Conservation (phyloP, 2,113 vertebrate species). For the Etia nguti region DNA sequence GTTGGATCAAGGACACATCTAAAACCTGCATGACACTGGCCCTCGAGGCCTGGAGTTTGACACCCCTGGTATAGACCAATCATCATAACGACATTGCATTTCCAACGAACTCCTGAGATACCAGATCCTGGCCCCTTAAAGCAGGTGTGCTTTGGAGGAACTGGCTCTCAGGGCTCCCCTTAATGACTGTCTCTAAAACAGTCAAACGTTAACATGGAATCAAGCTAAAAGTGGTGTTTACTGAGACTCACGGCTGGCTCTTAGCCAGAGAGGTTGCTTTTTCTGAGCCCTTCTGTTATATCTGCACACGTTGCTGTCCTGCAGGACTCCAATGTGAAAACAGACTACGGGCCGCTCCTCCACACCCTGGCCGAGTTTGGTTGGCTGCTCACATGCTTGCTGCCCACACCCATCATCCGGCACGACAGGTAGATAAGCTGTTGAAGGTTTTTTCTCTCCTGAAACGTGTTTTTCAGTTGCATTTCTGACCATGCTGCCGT, state of each 20-base stretch:
- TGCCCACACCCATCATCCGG: constrained; percentile 89
- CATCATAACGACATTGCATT: neutral
- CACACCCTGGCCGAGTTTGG: constrained; percentile 96
- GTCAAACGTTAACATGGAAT: neutral
- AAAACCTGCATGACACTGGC: too few relatives aligned
- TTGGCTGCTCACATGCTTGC: constrained; percentile 92
- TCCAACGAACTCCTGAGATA: neutral
- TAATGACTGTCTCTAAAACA: neutral
- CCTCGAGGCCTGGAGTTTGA: too few relatives aligned
- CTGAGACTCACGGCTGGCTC: neutral
- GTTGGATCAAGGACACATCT: too few relatives aligned
- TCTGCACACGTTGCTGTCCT: neutral
- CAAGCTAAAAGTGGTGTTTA: neutral
- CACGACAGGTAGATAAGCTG: constrained; percentile 84
- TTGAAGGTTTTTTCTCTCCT: neutral
- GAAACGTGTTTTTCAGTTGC: neutral
- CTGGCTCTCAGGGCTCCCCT: neutral
- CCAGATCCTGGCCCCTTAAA: neutral
- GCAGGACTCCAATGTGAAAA: constrained; percentile 88
- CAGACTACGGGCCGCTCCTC: constrained; percentile 92
- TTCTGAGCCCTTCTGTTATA: neutral
- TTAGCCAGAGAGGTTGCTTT: neutral
- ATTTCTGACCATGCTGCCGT: neutral
- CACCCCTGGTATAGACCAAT: neutral
- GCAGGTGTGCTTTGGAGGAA: neutral